Evolutionary conservation across 2,888 invertebrate species (phyloP).

Genomic region (Tachystola acroxantha): DNA sequence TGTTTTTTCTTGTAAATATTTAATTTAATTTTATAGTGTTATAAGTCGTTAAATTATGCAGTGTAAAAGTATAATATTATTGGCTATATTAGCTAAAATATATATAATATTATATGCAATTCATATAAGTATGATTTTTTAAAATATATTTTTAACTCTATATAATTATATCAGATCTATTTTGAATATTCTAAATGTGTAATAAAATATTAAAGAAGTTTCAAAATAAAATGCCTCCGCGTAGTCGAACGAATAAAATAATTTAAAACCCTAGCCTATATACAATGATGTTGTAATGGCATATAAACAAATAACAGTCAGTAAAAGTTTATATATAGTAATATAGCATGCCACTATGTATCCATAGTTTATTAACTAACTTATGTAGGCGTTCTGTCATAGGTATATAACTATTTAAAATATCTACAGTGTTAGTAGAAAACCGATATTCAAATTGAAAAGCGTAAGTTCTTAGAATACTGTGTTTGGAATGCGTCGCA

Average conservation of each 20-base stretch:
- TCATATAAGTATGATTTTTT: too few species aligned
- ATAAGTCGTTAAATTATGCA: too few species aligned
- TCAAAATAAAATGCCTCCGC: conserved; percentile 2
- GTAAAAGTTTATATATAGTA: conserved; percentile 4
- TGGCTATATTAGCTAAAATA: too few species aligned
- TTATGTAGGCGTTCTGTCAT: conserved; percentile 30
- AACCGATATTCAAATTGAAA: conserved; percentile 31
- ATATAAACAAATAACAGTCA: conserved; percentile 13
- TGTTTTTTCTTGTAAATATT: too few species aligned
- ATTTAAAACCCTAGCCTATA: neutral
- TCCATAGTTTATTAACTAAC: conserved; percentile 15
- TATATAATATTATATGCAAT: too few species aligned
- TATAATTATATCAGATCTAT: too few species aligned
- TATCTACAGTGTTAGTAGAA: conserved; percentile 22
- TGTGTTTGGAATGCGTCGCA: conserved; percentile 71
- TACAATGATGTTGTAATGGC: neutral
- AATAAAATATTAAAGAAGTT: too few species aligned
- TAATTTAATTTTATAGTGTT: too few species aligned
- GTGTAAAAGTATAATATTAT: too few species aligned
- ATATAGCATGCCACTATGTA: too few species aligned
- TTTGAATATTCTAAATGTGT: too few species aligned
- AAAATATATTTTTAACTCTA: too few species aligned
- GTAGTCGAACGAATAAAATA: neutral
- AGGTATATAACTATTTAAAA: conserved; percentile 32
- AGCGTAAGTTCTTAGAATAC: conserved; percentile 57